Base-by-base conservation (phyloP, 2,888 invertebrate genomes). In the Odontothrips loti region DNA sequence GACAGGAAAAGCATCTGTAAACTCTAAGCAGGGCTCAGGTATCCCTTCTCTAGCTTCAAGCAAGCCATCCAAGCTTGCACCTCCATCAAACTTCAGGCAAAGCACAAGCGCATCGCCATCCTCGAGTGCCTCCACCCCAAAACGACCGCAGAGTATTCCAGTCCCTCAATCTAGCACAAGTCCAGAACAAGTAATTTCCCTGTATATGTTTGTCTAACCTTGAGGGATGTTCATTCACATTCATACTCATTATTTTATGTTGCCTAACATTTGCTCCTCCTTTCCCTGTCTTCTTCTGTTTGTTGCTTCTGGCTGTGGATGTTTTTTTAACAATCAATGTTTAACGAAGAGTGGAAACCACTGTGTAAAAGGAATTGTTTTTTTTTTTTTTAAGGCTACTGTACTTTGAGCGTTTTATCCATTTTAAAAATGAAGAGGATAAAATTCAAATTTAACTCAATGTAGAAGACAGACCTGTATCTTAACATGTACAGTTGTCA, bases 121-220 rank as follows among this genome's bases (percentile, higher is more conserved):
- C 20, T 20, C 68, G 23, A 68, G 68, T 68, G 68, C 68, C 68
- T 68, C 68, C 23, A 68, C 68, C 68, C 68, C 68, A 68, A 68
- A 68, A 68, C 68, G 68, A 68, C 68, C 20, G 68, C 68, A 68
- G 68, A 68, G 68, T 68, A 68, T 68, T 68, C 68, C 68, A 68
- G 68, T 68, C 68, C 68, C 68, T 68, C 68, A 68, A 68, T 23
- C 68, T 68, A 68, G 68, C 68, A 20, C 68, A 68, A 68, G 68
- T 68, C n/a, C 68, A 68, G 68, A 68, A n/a, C 68, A 68, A 68
- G 68, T 68, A 68, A 68, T 68, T 68, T 68, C 68, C 68, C 68
- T 68, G 23, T 68, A 23, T 68, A n/a, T 23, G 23, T 68, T 68
- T 68, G 68, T 68, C 68, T 68, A 68, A 68, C 68, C 51, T 17